Evolutionary conservation across 2,113 vertebrate genomes (phyloP), one percentile per base, ranked within the genome.

Genomic region (Apodemus sylvaticus): DNA sequence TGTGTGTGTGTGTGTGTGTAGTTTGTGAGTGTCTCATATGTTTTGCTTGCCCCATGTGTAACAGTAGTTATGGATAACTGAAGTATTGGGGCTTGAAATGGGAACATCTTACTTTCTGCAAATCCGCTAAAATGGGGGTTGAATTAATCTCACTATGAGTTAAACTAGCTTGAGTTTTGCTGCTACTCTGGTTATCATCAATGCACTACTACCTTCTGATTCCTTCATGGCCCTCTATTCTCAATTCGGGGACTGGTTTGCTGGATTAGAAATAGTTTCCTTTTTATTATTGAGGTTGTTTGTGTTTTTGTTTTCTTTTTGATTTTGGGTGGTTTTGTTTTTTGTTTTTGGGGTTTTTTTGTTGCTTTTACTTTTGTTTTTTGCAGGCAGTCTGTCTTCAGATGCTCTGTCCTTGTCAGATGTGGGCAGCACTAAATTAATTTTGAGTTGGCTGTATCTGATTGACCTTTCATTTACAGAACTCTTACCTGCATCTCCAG

Each of bases 381-480:
- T 89, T 66, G n/a, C 55, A 74, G 34, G 22, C 0, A 51, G 12
- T 36, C 11, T 89, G n/a, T 90, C 60, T 94, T 87, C 42, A 91
- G 62, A 51, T 55, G 74, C 5, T 96, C 60, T 78, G 3, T 83
- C 62, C 39, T 86, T 45, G n/a, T 83, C n/a, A 79, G 16, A 13
- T 55, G 79, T n/a, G 17, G 11, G 5, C 91, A 36, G 64, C 74
- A 86, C 10, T 74, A 70, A 92, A 95, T 77, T 94, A 78, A 89
- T 79, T 8, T 92, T 48, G 42, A 92, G 58, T 9, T 86, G 89
- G 77, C 48, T 90, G 0, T 83, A 85, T 90, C 66, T 74, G 82
- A 93, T 60, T 96, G 55, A 77, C 82, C 70, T 97, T 87, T 77
- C n/a, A 93, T 31, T 55, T 90, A 95, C 10, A 36, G 42, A 62